A percentile compares a stretch with the other conserved stretches of the same genome.
These are phyloP conservation scores for Corapipo altera DNA, from an alignment of 2,113 vertebrate genomes.

Conservation along the genomic window DNA sequence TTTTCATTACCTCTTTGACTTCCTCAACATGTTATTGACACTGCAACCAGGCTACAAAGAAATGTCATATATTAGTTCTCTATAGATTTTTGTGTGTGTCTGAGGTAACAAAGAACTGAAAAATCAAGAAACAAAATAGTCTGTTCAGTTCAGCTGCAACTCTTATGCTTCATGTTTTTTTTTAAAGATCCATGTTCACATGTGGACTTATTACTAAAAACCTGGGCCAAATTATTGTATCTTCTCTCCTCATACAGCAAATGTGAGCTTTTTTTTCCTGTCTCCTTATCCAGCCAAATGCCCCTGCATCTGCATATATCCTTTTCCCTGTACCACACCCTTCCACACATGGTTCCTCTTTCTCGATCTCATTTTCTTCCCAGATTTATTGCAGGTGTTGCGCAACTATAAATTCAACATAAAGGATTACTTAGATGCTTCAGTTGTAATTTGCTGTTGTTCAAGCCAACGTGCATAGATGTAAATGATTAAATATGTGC, in stretches of 20 bases:
- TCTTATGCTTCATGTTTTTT: not conserved
- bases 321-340: not conserved
- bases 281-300: not conserved
- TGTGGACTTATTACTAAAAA: not conserved
- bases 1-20: not conserved
- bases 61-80: not conserved
- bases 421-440: not conserved
- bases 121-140: not conserved
- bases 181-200: not conserved
- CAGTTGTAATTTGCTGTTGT: not conserved
- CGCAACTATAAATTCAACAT: not conserved
- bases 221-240: not conserved
- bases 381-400: not conserved
- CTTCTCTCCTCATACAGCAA: not conserved
- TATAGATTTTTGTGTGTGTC: not conserved
- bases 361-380: not conserved
- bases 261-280: not conserved
- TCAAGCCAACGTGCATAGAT: not conserved
- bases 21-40: not conserved
- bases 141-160: not conserved
- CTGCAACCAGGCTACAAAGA: not conserved
- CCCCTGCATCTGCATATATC: fast-evolving
- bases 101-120: not conserved
- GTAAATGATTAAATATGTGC: not conserved
- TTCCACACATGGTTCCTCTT: not conserved